Conservation (phyloP, 64 coral and sea anemone genomes). For the Actinia tenebrosa region DNA sequence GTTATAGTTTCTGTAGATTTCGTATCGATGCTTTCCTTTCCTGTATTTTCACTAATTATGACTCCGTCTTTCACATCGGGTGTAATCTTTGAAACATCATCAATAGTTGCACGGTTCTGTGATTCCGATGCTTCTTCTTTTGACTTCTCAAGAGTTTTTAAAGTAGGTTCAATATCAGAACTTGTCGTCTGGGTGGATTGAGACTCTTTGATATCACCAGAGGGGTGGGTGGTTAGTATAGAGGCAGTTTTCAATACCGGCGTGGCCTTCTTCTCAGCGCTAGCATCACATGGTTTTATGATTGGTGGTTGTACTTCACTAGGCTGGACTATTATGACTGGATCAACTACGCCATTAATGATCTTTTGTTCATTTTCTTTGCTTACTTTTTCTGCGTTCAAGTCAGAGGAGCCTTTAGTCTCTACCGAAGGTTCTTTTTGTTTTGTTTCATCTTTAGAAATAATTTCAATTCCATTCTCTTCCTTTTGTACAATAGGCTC, state of each 20-base stretch:
- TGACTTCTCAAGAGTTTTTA: neutral
- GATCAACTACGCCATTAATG: neutral
- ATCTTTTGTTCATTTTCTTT: neutral
- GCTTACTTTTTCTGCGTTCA: neutral
- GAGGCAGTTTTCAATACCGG: neutral
- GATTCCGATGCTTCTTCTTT: neutral
- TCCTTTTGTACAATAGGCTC: neutral
- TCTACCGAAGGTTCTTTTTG: neutral
- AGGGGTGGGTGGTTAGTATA: neutral
- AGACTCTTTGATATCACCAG: neutral
- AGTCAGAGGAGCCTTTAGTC: neutral
- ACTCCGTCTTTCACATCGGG: neutral
- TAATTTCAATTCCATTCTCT: neutral
- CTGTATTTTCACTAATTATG: neutral
- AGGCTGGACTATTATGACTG: neutral
- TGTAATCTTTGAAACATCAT: neutral
- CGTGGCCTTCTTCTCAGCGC: neutral
- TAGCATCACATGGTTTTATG: neutral
- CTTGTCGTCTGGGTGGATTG: neutral
- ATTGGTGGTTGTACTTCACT: constrained; percentile 2
- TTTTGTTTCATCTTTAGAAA: neutral
- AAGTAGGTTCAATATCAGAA: neutral
- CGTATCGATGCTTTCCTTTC: neutral
- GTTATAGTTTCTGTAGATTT: neutral
- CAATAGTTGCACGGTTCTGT: neutral